Percentiles rank a stretch among this genome's conserved stretches.
Evolutionary conservation across 2,888 invertebrate species (phyloP).

Genomic region (Ormyrus nitidulus): DNA sequence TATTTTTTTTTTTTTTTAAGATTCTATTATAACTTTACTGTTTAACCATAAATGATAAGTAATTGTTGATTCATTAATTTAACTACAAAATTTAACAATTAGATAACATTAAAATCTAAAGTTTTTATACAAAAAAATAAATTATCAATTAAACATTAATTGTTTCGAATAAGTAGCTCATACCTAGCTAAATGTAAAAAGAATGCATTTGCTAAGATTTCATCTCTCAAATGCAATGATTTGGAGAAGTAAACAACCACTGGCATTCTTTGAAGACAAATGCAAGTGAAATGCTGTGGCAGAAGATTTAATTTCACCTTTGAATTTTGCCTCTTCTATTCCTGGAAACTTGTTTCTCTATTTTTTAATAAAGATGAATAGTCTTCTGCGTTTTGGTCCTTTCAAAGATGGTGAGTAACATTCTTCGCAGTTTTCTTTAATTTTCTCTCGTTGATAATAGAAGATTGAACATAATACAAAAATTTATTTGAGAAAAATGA

Average conservation of each 20-base stretch:
- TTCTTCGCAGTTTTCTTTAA: not conserved
- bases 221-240: not conserved
- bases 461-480: no score
- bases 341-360: not conserved
- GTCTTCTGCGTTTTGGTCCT: conserved; percentile 62
- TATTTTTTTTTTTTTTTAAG: no score
- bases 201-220: not conserved
- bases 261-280: conserved; percentile 32
- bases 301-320: conserved; percentile 7
- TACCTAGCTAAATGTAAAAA: not conserved
- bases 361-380: conserved; percentile 59
- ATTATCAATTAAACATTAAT: no score
- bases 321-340: not conserved
- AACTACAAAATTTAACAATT: no score
- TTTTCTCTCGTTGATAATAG: no score
- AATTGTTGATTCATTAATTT: no score
- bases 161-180: no score
- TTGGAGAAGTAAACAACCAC: not conserved
- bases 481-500: no score
- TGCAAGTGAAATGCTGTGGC: conserved; percentile 5
- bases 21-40: no score
- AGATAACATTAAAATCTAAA: no score
- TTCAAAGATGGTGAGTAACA: conserved; percentile 63
- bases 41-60: no score
- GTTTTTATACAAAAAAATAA: no score